Conservation (phyloP, 2,797 vertebrate genomes). For the Melanotaenia nigrans region DNA sequence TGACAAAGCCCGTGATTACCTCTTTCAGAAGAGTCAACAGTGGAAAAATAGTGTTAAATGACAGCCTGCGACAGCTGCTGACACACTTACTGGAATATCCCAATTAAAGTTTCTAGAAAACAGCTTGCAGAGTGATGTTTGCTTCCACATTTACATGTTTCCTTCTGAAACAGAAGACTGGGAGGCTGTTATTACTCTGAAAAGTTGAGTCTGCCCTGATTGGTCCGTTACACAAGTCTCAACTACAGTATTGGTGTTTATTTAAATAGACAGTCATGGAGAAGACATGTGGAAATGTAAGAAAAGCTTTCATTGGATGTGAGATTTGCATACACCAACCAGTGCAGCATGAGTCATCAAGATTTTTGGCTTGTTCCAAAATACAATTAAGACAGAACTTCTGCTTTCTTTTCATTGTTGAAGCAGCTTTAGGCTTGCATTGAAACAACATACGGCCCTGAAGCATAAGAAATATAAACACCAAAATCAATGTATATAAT, state of each 20-base stretch:
- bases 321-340: too few species aligned
- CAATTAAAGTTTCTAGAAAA: background rate
- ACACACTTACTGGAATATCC: constrained; percentile 1
- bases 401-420: background rate
- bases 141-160: constrained; percentile 3
- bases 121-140: background rate
- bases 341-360: background rate
- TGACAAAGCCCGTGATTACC: background rate
- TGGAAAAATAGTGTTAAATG: constrained; percentile 11
- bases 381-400: background rate
- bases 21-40: constrained; percentile 1
- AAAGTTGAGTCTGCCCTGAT: background rate
- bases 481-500: background rate
- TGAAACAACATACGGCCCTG: background rate
- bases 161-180: background rate
- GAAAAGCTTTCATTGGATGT: background rate
- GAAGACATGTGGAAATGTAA: background rate
- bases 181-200: background rate
- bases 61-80: constrained; percentile 9
- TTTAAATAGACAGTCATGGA: background rate
- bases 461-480: background rate
- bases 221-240: background rate
- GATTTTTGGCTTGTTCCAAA: background rate
- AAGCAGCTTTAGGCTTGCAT: background rate
- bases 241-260: background rate